These are phyloP conservation scores for Serinus canaria DNA, from an alignment of 2,113 vertebrate species.

Conservation along the genomic window DNA sequence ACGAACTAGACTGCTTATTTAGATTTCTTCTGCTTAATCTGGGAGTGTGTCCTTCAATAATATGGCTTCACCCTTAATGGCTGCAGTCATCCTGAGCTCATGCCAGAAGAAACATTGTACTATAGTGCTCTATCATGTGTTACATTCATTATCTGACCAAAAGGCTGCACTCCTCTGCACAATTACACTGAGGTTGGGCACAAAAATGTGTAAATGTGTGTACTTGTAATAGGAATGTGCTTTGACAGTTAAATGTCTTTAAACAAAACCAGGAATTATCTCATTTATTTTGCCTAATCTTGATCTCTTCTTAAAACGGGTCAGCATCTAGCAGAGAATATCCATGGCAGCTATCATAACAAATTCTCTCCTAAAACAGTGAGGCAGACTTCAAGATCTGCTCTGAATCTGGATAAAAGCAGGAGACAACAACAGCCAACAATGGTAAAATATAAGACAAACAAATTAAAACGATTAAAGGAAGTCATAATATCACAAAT, in stretches of 20 bases:
- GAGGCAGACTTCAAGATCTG: neutral
- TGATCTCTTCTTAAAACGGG: constrained; percentile 27
- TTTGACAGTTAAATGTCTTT: constrained; percentile 15
- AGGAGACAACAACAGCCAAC: constrained; percentile 3
- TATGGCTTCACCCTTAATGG: constrained; percentile 1
- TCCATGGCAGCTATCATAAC: constrained; percentile 36
- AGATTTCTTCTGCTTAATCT: constrained; percentile 17
- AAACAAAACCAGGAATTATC: constrained; percentile 40
- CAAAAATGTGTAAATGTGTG: constrained; percentile 60
- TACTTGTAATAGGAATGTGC: constrained; percentile 44
- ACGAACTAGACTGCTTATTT: constrained; percentile 7
- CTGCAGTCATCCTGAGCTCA: neutral
- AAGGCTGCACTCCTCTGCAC: constrained; percentile 7
- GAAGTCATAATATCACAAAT: constrained; percentile 50
- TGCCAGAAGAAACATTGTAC: constrained; percentile 51
- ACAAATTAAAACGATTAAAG: constrained; percentile 54
- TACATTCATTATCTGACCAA: constrained; percentile 37
- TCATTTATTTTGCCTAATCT: constrained; percentile 33
- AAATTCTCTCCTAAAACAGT: neutral
- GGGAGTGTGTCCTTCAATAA: constrained; percentile 18
- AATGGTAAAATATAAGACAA: constrained; percentile 47
- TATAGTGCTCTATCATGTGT: neutral
- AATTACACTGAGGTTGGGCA: constrained; percentile 7
- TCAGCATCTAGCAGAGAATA: constrained; percentile 4
- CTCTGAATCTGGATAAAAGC: constrained; percentile 28